Base-by-base conservation (phyloP, 2,797 vertebrate species). In the Denticeps clupeoides region DNA sequence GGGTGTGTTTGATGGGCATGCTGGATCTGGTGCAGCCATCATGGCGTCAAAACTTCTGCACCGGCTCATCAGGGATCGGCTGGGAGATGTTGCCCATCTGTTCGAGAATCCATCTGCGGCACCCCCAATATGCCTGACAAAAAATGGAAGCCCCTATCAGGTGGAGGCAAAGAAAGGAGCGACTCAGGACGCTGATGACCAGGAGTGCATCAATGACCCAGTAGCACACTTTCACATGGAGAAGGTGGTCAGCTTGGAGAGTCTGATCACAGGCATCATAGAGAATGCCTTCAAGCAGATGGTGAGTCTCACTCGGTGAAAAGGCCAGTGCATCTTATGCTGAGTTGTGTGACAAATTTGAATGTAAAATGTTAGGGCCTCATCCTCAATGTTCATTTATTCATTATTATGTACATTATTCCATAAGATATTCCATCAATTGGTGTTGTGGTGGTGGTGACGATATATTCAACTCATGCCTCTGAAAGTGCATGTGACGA, bases 1-100 rank as follows among this genome's bases (percentile, higher is more conserved):
- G 92, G 94, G 89, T 1, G 74, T 98, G 45, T 99, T 90, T 53
- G 95, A 99, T 6, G 95, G 95, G 26, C 95, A 99, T 0, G 95
- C 95, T 0, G 94, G 95, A 21, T 88, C 90, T 0, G 92, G 91
- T 1, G 92, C 92, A 1, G 92, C 94, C 13, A 85, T 96, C 55
- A 81, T 90, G 87, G 89, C 92, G 23, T 89, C 94, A 2, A 82
- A 86, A 64, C 80, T 86, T 5, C 87, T 99, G 15, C 94, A 96
- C 48, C 82, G 82, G 27, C 86, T 96, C 58, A 89, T 99, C 62
- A 74, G 84, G 3, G 90, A 97, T 56, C 84, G 91, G 47, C 74
- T 99, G 22, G 87, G 82, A 51, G 94, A 94, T 61, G 81, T 98
- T 0, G 85, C 85, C 35, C 87, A 91, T 67, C 82, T 97, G 64